phyloP scores from a whole-genome alignment of 2,797 vertebrate species.

The Sebastes iracundus region DNA sequence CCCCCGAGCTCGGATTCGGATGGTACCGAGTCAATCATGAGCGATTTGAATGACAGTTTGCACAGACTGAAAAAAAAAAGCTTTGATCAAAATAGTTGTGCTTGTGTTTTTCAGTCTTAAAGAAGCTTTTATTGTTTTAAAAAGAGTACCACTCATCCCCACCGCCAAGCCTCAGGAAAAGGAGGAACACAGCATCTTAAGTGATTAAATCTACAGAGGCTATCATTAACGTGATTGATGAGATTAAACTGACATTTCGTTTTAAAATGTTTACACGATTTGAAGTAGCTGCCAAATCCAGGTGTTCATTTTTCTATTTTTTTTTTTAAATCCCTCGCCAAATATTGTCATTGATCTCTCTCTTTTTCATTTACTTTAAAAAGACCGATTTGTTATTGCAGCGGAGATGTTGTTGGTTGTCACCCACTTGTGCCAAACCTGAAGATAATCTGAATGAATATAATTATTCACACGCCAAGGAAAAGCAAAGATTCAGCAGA shows the following conservation, averaged over 20 bases:
- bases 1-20: constrained; percentile 23
- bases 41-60: constrained; percentile 16
- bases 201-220: constrained; percentile 2
- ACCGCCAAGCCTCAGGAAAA: background rate
- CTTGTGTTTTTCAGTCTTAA: constrained; percentile 3
- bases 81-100: background rate
- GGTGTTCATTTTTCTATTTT: background rate
- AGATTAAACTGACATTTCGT: constrained; percentile 25
- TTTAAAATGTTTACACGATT: constrained; percentile 19
- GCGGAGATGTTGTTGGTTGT: background rate
- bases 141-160: background rate
- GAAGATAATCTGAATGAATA: constrained; percentile 17
- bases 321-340: background rate
- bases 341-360: background rate
- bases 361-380: constrained; percentile 7
- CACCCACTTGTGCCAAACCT: background rate
- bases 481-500: constrained; percentile 18
- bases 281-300: background rate
- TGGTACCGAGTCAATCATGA: constrained; percentile 22
- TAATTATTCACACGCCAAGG: constrained; percentile 25
- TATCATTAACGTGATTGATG: constrained; percentile 24
- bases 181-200: background rate
- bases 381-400: background rate
- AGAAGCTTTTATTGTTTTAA: constrained; percentile 1
- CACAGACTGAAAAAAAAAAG: background rate